These are phyloP conservation scores for Hirtodrosophila alboralis DNA, from an alignment of 2,888 invertebrate genomes.

Conservation along the genomic window DNA sequence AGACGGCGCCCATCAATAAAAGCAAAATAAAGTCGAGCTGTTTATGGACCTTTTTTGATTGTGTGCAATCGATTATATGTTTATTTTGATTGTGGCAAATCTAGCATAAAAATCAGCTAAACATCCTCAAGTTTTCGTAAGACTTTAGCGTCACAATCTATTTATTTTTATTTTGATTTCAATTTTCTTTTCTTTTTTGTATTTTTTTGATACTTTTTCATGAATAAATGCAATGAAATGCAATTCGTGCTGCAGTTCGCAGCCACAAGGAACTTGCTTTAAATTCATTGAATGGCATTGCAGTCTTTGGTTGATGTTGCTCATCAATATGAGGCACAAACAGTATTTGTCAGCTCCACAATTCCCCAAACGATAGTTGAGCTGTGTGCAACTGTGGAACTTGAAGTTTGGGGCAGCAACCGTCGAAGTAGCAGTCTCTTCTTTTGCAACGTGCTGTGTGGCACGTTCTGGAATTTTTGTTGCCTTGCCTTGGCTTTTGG, in stretches of 20 bases:
- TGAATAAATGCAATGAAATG: constrained; percentile 52
- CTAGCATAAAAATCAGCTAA: constrained; percentile 45
- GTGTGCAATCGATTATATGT: constrained; percentile 45
- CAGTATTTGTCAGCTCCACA: constrained; percentile 63
- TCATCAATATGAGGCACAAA: constrained; percentile 64
- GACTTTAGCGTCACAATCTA: background rate
- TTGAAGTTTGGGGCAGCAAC: background rate
- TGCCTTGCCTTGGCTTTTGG: constrained; percentile 43
- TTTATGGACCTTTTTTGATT: constrained; percentile 46
- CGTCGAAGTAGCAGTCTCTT: constrained; percentile 1
- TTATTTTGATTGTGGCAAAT: constrained; percentile 56
- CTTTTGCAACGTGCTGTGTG: constrained; percentile 49
- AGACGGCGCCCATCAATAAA: constrained; percentile 41
- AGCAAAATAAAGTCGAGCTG: constrained; percentile 57
- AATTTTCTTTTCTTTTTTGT: no score
- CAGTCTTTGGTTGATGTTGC: constrained; percentile 51
- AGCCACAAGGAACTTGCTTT: constrained; percentile 34
- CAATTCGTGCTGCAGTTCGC: constrained; percentile 18
- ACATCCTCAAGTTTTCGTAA: constrained; percentile 4
- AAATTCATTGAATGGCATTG: constrained; percentile 58
- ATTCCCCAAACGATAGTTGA: constrained; percentile 57
- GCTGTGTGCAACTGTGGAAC: constrained; percentile 17
- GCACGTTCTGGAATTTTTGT: constrained; percentile 24
- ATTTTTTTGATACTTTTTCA: constrained; percentile 1
- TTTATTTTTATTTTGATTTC: background rate